Base-by-base conservation (phyloP, 2,888 invertebrate genomes). In the Schrankia costaestrigalis region DNA sequence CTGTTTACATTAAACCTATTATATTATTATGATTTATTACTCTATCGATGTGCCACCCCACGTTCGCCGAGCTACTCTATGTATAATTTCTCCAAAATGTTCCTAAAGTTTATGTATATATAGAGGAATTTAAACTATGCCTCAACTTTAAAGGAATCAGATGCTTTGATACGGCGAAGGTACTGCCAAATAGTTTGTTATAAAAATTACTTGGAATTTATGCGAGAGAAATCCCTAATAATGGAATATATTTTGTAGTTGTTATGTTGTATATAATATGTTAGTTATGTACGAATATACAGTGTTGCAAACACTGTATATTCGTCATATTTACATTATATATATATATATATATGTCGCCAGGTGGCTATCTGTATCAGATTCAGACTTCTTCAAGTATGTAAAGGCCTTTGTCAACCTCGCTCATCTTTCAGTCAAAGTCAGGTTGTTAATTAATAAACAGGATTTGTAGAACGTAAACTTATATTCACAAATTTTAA, bases 11-110 rank as follows among this genome's bases (percentile, higher is more conserved):
- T 78, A 74, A 69, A 73, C 70, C 75, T 78, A 82, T 84, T 79
- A 80, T 80, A 78, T 78, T 77, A 77, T 78, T 75, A 77, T 84
- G 81, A 85, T 84, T 84, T 83, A 83, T 84, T 78, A 64, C 80
- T 82, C 72, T 79, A 84, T 85, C 80, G 82, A 79, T 75, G 76
- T 64, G 61, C 63, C 67, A 57, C 63, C 57, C 54, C 49, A 57
- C 46, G 55, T 48, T 52, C 35, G 52, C 56, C 44, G 48, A 59
- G 56, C 41, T 62, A 63, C 62, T 70, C 60, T n/a, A n/a, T n/a
- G 57, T 45, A 68, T 72, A 74, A 81, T 83, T 80, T 78, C 63
- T 59, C 63, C 63, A 58, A 68, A 77, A 82, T 78, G 79, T 77
- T 71, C 67, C 74, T 63, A 67, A 69, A 72, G 65, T 73, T 72